A percentile compares a stretch with the other conserved stretches of the same genome.
Conservation (phyloP, 2,797 vertebrate genomes). For the Poecilia picta region DNA sequence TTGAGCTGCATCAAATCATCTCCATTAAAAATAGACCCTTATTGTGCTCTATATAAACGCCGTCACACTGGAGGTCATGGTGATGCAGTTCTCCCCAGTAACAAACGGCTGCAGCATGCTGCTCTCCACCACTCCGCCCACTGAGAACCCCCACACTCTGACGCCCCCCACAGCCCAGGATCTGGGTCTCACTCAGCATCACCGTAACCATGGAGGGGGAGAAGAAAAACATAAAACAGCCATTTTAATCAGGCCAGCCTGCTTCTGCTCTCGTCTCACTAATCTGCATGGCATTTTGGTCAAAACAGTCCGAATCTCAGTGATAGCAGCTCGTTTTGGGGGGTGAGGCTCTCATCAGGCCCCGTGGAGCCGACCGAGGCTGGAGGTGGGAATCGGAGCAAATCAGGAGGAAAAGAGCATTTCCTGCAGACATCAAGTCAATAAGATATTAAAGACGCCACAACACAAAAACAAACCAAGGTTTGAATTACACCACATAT, state of each 20-base stretch:
- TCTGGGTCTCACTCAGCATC: constrained; percentile 60
- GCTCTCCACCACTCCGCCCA: constrained; percentile 40
- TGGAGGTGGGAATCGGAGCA: background rate
- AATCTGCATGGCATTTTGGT: constrained; percentile 53
- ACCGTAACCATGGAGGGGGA: constrained; percentile 40
- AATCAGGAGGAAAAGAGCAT: background rate
- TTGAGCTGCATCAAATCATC: constrained; percentile 8
- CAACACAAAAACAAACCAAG: background rate
- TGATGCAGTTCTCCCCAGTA: constrained; percentile 69
- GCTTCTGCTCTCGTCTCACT: constrained; percentile 28
- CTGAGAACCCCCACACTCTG: constrained; percentile 43
- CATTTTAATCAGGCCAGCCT: constrained; percentile 66
- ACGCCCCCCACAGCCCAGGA: constrained; percentile 43
- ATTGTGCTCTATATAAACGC: constrained; percentile 30
- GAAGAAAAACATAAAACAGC: constrained; percentile 35
- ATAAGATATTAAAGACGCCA: background rate
- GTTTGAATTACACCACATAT: background rate
- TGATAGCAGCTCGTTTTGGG: background rate
- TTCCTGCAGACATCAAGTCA: background rate
- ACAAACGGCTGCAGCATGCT: constrained; percentile 54
- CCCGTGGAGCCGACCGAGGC: background rate
- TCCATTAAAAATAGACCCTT: constrained; percentile 41
- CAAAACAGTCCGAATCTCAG: constrained; percentile 38
- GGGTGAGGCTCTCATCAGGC: background rate
- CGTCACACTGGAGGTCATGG: constrained; percentile 66